Base-by-base conservation (phyloP, 2,888 invertebrate genomes). In the Priocnemis perturbator region DNA sequence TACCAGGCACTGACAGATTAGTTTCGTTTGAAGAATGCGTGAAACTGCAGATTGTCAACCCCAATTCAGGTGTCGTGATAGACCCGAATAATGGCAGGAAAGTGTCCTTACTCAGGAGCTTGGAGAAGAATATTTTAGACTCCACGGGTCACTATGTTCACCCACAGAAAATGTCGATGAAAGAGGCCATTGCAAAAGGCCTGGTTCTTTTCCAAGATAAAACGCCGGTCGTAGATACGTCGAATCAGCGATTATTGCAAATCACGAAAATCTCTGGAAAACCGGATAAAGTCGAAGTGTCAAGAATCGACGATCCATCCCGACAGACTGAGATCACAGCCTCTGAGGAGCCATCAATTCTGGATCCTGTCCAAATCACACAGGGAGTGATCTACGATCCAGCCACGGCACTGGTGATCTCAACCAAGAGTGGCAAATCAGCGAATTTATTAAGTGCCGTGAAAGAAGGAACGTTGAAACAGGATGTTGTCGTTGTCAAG, bases 21-120 rank as follows among this genome's bases (percentile, higher is more conserved):
- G 93, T 97, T 55, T 94, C 95, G 69, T 94, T 98, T 78, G 94
- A 95, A 87, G 97, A 98, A 88, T 96, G 98, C 79, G 91, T 98
- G 53, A 93, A 94, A 82, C 91, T 96, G 70, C 94, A 95, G 85
- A 93, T 98, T 23, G 95, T 98, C 56, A 95, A 97, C 89, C 93
- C 95, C 17, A 91, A 93, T 74, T 97, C 97, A 0, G 96, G 95
- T 15, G 90, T 93, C 62, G 96, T 98, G 0, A 89, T 96, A 30
- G 96, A 98, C 87, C 94, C 95, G 0, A 92, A 91, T 76, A 93
- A 93, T 67, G 93, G 93, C 61, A 93, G 94, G 84, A 92, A 93
- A 85, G 89, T 95, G 19, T 91, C 94, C 3, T 87, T 97, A 15
- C 86, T 91, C 5, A 92, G 93, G 82, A 95, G 96, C 64, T 90